Evolutionary conservation across 2,113 vertebrate species (phyloP).

Genomic region (Thamnophis sirtalis): DNA sequence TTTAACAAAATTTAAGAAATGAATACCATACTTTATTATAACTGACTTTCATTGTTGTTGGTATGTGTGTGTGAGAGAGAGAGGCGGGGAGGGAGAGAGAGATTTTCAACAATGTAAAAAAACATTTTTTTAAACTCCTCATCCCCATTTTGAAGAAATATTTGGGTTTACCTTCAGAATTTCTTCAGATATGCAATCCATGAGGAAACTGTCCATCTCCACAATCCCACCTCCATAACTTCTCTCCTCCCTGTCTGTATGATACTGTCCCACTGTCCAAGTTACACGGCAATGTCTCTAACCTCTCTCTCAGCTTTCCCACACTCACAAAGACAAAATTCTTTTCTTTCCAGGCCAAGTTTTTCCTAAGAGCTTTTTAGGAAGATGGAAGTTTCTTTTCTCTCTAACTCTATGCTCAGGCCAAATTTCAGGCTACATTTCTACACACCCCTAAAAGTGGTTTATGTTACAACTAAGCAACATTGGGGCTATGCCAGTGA

Average conservation of each 20-base stretch:
- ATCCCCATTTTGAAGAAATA: neutral
- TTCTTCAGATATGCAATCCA: neutral
- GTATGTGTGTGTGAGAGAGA: too few relatives aligned
- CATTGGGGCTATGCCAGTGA: neutral
- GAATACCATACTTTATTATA: neutral
- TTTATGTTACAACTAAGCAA: neutral
- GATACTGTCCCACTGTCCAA: neutral
- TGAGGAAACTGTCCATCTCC: too few relatives aligned
- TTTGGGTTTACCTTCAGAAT: neutral
- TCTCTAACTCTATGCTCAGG: neutral
- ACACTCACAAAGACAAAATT: neutral
- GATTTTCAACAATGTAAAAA: neutral
- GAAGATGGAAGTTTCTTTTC: neutral
- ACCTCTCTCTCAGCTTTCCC: neutral
- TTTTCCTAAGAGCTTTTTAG: neutral
- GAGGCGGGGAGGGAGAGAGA: too few relatives aligned
- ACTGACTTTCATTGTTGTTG: too few relatives aligned
- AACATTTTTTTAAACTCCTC: neutral
- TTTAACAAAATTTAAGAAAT: neutral
- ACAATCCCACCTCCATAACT: neutral
- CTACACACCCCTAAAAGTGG: neutral
- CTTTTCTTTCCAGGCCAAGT: neutral
- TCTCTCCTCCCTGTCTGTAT: neutral
- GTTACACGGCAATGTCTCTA: neutral
- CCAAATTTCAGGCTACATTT: neutral